Evolutionary conservation across 2,888 invertebrate species (phyloP).

Genomic region (Oscheius sp.): DNA sequence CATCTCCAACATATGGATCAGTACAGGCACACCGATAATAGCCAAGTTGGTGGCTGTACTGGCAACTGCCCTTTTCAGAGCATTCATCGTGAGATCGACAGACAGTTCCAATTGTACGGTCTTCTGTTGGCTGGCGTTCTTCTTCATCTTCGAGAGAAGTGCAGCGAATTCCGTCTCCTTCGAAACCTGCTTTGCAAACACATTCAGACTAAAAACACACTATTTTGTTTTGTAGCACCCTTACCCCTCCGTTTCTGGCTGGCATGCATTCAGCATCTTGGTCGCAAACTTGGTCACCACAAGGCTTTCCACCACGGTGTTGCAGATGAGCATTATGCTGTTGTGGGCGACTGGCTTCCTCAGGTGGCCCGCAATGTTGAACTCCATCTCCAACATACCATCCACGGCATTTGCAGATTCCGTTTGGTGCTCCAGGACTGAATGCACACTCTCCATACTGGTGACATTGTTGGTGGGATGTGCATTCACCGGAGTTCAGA

Average conservation of each 20-base stretch:
- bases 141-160: slow-evolving; percentile 56
- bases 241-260: slow-evolving; percentile 79
- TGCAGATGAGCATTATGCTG: slow-evolving; percentile 52
- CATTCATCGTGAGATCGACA: slow-evolving; percentile 71
- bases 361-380: slow-evolving; percentile 70
- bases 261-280: slow-evolving; percentile 88
- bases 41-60: slow-evolving; percentile 60
- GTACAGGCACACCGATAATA: slow-evolving; percentile 79
- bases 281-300: slow-evolving; percentile 81
- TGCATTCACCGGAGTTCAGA: slow-evolving; percentile 46
- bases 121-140: slow-evolving; percentile 18
- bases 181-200: slow-evolving; percentile 80
- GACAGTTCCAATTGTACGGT: slow-evolving; percentile 45
- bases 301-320: slow-evolving; percentile 48
- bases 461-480: slow-evolving; percentile 68
- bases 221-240: slow-evolving; percentile 4
- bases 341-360: slow-evolving; percentile 33
- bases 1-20: slow-evolving; percentile 84
- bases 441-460: slow-evolving; percentile 72
- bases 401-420: slow-evolving; percentile 71
- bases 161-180: slow-evolving; percentile 80
- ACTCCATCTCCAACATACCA: slow-evolving; percentile 71
- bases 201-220: slow-evolving; percentile 76
- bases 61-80: slow-evolving; percentile 67
- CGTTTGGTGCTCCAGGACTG: slow-evolving; percentile 52